Percentiles rank a stretch among this genome's conserved stretches.
Conservation (phyloP, 2,113 vertebrate genomes). For the Leptobrachium ailaonicum region DNA sequence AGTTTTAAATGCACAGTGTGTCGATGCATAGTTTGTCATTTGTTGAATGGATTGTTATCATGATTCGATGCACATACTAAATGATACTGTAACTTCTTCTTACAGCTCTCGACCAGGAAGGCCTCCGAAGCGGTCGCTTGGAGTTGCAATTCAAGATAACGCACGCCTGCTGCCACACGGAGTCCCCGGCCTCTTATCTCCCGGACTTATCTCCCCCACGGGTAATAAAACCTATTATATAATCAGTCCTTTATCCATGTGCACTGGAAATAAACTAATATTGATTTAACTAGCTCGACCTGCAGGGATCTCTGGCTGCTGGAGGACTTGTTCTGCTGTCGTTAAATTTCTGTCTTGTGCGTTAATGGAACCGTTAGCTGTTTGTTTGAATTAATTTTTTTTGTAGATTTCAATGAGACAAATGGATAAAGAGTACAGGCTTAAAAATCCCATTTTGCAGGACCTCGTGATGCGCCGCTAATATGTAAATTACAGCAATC, state of each 20-base stretch:
- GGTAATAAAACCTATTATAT: conserved; percentile 74
- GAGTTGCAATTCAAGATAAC: conserved; percentile 78
- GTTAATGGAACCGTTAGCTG: no score
- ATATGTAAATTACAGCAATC: no score
- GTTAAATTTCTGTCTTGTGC: background rate
- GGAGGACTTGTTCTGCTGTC: conserved; percentile 41
- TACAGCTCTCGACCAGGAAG: conserved; percentile 87
- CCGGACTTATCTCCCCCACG: conserved; percentile 86
- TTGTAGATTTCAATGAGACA: no score
- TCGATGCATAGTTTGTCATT: no score
- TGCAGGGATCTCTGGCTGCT: conserved; percentile 71
- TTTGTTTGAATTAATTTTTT: no score
- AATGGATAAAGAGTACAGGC: no score
- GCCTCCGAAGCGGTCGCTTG: conserved; percentile 86
- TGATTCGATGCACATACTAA: background rate
- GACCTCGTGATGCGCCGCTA: no score
- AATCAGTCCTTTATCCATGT: conserved; percentile 59
- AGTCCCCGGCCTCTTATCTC: conserved; percentile 83
- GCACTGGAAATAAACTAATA: conserved; percentile 55
- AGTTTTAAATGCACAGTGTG: no score
- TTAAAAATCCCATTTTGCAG: no score
- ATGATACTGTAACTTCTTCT: conserved; percentile 45
- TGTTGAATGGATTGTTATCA: background rate
- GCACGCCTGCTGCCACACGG: conserved; percentile 80
- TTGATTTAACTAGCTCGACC: conserved; percentile 73